Conservation (phyloP, 2,888 invertebrate genomes). For the Caenorhabditis auriculariae region DNA sequence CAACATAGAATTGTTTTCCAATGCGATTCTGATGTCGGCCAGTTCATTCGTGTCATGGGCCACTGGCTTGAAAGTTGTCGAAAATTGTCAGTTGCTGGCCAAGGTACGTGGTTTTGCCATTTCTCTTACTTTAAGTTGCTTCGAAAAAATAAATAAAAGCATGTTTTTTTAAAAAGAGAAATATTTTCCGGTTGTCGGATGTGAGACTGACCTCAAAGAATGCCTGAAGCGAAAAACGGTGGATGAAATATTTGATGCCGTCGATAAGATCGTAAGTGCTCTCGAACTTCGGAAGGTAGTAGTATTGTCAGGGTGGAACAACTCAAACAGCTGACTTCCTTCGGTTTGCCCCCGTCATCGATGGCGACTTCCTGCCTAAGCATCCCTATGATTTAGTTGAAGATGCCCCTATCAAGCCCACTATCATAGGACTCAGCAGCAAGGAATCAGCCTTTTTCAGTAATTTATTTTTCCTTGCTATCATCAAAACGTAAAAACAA, state of each 20-base stretch:
- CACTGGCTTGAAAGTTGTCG: constrained; percentile 29
- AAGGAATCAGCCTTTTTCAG: constrained; percentile 43
- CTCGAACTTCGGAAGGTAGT: not conserved
- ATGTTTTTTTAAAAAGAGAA: too few species aligned
- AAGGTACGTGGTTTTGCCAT: not conserved
- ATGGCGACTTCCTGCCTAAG: constrained; percentile 41
- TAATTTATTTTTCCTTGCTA: constrained; percentile 11
- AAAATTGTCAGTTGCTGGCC: not conserved
- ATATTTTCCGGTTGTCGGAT: constrained; percentile 26
- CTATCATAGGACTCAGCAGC: constrained; percentile 41
- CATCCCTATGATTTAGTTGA: constrained; percentile 25
- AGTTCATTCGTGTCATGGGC: constrained; percentile 42
- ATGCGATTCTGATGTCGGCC: constrained; percentile 48
- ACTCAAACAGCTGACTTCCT: constrained; percentile 32
- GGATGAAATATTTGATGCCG: constrained; percentile 31
- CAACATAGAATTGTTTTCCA: too few species aligned
- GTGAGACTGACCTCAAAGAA: constrained; percentile 22
- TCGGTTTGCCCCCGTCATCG: constrained; percentile 43
- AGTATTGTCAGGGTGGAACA: constrained; percentile 10
- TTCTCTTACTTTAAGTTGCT: too few species aligned
- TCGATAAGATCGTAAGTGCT: constrained; percentile 16
- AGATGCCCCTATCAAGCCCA: constrained; percentile 41
- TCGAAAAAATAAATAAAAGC: too few species aligned
- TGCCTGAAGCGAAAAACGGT: constrained; percentile 37
- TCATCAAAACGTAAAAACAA: not conserved